These are phyloP conservation scores for Oryctolagus cuniculus DNA, from an alignment of 2,113 vertebrate species.

Conservation along the genomic window DNA sequence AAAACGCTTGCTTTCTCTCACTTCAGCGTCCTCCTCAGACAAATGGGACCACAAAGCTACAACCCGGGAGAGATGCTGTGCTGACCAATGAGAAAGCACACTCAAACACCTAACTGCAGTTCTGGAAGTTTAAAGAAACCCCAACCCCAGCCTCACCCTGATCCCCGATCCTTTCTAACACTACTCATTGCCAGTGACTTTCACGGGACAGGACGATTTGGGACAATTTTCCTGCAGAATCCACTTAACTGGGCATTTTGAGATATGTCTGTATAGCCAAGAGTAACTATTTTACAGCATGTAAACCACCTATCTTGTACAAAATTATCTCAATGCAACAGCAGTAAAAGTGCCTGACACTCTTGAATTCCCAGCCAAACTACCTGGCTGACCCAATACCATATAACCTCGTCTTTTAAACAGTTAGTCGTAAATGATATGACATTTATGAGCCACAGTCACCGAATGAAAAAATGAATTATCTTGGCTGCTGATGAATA, in stretches of 20 bases:
- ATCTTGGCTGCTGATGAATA: neutral
- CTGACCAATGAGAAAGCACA: neutral
- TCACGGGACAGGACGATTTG: neutral
- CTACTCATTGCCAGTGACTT: neutral
- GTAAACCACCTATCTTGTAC: neutral
- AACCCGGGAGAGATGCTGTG: neutral
- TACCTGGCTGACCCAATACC: neutral
- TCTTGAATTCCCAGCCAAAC: neutral
- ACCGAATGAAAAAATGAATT: conserved; percentile 17
- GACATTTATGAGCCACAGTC: neutral
- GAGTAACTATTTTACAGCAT: neutral
- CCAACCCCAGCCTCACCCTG: neutral
- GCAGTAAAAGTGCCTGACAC: neutral
- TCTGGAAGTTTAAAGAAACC: neutral
- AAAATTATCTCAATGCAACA: conserved; percentile 25
- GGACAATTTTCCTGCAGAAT: neutral
- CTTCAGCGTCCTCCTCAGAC: neutral
- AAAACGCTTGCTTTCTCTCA: neutral
- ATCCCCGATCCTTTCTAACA: neutral
- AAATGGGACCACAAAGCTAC: neutral
- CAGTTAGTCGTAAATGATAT: neutral
- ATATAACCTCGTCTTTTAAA: neutral
- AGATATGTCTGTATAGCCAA: neutral
- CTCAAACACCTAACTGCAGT: neutral
- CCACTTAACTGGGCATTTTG: conserved; percentile 25